Base-by-base conservation (phyloP, 2,113 vertebrate genomes). In the Amblyornis subalaris region DNA sequence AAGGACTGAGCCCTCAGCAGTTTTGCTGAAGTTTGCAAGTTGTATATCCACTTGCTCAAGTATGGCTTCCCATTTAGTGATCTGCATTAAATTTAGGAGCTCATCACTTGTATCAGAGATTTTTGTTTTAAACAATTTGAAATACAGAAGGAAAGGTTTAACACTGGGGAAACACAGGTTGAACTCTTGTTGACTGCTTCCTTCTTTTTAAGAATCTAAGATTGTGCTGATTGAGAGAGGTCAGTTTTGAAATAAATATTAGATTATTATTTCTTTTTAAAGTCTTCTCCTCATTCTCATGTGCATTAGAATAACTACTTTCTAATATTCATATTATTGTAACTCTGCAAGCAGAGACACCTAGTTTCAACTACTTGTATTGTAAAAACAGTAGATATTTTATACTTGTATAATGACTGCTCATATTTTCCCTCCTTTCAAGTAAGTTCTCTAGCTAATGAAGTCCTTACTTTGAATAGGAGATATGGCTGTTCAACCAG, bases 401-500 rank as follows among this genome's bases (percentile, higher is more conserved):
- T 86, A 67, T 12, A 71, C 48, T 40, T 64, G 4, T 35, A 7
- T 33, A 31, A 1, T 55, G 74, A 51, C 7, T 58, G 24, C 23
- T 79, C 19, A 7, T 75, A 12, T 84, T 91, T 92, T 82, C 14
- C 29, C 2, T 58, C 15, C 18, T 65, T 38, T 76, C 24, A 58
- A 73, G 45, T 76, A 12, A 53, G 6, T 89, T 91, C 65, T 79
- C 24, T 69, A 60, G 11, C 57, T 96, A 92, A 96, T 57, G 12
- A 94, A 84, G 15, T 91, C 6, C 71, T 96, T 96, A 6, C 85
- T 97, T 96, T 94, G 65, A 93, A 93, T 85, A 99, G 99, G 97
- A 91, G 99, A 99, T 79, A 96, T 97, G 67, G 35, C 69, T 85
- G 58, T 90, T 62, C 98, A 97, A 88, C 60, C 58, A 81, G 90